A percentile compares a stretch with the other conserved stretches of the same genome.
Evolutionary conservation across 2,113 vertebrate species (phyloP).

Genomic region (Uria lomvia): DNA sequence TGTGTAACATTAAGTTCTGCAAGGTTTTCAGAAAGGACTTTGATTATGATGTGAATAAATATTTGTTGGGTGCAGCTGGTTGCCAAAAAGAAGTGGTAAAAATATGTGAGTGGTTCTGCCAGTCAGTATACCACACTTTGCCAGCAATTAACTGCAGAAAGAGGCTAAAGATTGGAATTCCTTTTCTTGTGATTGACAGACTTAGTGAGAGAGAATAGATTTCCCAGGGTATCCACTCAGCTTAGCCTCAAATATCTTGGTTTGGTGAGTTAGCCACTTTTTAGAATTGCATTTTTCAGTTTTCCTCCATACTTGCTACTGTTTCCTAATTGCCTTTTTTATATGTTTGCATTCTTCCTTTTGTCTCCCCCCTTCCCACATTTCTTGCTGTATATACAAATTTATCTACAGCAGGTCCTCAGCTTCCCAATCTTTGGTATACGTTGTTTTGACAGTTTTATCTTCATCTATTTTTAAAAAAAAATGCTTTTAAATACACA

Average conservation of each 20-base stretch:
- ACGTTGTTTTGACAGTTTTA: not conserved
- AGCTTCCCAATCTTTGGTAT: not conserved
- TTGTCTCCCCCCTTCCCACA: accelerated
- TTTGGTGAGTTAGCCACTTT: not conserved
- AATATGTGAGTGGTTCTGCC: not conserved
- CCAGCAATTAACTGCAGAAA: not conserved
- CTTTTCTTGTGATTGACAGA: not conserved
- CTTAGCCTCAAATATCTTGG: not conserved
- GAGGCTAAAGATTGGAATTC: not conserved
- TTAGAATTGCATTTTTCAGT: not conserved
- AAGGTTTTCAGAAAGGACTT: not conserved
- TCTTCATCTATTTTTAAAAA: not conserved
- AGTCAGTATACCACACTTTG: not conserved
- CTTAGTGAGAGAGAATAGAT: not conserved
- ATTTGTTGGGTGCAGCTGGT: not conserved
- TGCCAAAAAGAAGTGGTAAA: not conserved
- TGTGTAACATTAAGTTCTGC: not conserved
- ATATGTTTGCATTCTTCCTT: not conserved
- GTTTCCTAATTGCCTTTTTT: not conserved
- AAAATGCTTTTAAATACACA: not conserved
- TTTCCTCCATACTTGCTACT: not conserved
- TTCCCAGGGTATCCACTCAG: not conserved
- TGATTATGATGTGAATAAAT: not conserved
- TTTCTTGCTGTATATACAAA: not conserved
- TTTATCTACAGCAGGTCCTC: not conserved